Evolutionary conservation across 2,797 vertebrate species (phyloP), one percentile per base, ranked within the genome.

Genomic region (Agapornis canus): DNA sequence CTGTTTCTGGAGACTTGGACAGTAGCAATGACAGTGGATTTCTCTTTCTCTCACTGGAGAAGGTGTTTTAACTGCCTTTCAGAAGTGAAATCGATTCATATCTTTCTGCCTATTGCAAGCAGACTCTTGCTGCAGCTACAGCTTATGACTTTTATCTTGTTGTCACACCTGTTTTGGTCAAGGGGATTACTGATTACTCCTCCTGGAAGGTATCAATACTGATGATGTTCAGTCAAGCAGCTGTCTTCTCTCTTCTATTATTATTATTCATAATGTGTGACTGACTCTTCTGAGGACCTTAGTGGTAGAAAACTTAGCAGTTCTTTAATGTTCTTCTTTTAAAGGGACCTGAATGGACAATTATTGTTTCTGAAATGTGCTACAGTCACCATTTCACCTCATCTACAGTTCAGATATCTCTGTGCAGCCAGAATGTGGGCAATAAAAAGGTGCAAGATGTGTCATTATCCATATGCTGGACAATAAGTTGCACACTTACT

Each of bases 401-500:
- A 78, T 72, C 66, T 91, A 32, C 35, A 80, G 82, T 71, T 78
- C 60, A 49, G 69, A 49, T 87, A 61, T 49, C 57, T 68, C 79
- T 69, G 69, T 43, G 69, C 20, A 79, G 90, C 35, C 77, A 94
- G 77, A 91, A 76, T 45, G 73, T 43, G 56, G 70, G 52, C 90
- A 92, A 57, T 88, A 71, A 90, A 90, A 95, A 93, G 84, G 92
- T 91, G 59, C 29, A 91, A 92, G 82, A 81, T 83, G n/a, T 37
- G 69, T 49, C 70, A 77, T 95, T 94, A 93, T 43, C 92, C 94
- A 92, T 94, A 95, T 91, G 90, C 47, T 92, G 57, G 86, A 70
- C 66, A 73, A 76, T 91, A 86, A 83, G 42, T 63, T 79, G 65
- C 70, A 92, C 73, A 19, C 70, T 90, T 92, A 93, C 7, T 84